Conservation (phyloP, 30 jellyfish, hydroid and myxozoan species). For the Mastigias papua region DNA sequence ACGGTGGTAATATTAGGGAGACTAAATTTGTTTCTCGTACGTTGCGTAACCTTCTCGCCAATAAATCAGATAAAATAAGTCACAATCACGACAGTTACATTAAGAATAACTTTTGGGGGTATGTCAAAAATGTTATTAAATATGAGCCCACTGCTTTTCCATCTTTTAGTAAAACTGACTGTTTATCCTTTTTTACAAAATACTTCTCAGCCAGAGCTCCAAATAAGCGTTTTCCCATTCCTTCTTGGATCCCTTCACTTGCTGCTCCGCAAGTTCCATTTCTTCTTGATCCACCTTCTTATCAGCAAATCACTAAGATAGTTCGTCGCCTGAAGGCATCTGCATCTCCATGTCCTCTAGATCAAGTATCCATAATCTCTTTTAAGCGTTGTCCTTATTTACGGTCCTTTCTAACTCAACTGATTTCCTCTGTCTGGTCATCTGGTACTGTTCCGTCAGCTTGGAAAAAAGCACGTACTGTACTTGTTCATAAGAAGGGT, state of each 20-base stretch:
- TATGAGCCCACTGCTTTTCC: neutral
- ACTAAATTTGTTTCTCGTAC: neutral
- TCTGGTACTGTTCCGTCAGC: slow-evolving; percentile 2
- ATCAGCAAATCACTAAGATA: slow-evolving; percentile 10
- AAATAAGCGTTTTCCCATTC: neutral
- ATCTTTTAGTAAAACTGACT: too few species aligned
- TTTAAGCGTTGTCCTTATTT: slow-evolving; percentile 14
- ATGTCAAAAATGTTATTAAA: neutral
- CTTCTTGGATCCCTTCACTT: slow-evolving; percentile 23
- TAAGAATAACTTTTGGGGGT: neutral
- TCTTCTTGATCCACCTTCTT: slow-evolving; percentile 12
- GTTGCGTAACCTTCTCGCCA: neutral
- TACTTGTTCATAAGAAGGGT: slow-evolving; percentile 35
- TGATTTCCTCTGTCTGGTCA: neutral
- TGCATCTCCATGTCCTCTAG: slow-evolving; percentile 48
- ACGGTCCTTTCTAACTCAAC: neutral
- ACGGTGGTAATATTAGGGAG: neutral
- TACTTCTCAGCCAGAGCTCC: slow-evolving; percentile 9
- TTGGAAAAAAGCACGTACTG: slow-evolving; percentile 48
- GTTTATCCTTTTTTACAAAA: too few species aligned
- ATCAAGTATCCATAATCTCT: slow-evolving; percentile 28
- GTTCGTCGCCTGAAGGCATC: slow-evolving; percentile 19
- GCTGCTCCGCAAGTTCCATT: slow-evolving; percentile 3
- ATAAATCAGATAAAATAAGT: neutral
- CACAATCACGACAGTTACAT: neutral